A percentile compares a stretch with the other conserved stretches of the same genome.
Conservation (phyloP, 2,113 vertebrate genomes). For the Rhinolophus sinicus region DNA sequence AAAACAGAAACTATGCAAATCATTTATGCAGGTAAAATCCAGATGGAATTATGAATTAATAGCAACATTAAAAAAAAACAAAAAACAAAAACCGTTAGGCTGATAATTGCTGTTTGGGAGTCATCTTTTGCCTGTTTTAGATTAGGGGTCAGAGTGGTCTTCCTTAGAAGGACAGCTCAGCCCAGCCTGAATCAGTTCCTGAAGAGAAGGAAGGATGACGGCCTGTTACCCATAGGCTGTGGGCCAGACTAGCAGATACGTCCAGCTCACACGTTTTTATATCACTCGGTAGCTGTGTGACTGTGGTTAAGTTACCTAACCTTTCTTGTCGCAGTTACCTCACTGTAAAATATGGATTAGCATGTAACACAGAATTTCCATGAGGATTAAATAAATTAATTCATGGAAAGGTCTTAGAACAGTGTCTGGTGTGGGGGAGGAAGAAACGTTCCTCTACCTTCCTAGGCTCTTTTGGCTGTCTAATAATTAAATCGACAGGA, state of each 20-base stretch:
- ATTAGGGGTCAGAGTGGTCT: neutral
- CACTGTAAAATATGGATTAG: neutral
- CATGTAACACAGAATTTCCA: neutral
- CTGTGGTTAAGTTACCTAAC: neutral
- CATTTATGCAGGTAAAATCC: neutral
- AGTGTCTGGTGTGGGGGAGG: neutral
- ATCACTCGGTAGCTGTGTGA: neutral
- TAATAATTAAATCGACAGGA: neutral
- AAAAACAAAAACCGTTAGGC: neutral
- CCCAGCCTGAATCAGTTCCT: neutral
- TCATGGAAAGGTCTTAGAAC: neutral
- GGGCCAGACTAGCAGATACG: neutral
- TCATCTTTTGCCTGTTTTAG: neutral
- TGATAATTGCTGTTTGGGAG: neutral
- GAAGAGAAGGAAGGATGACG: neutral
- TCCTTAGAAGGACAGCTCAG: neutral
- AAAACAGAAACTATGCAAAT: neutral
- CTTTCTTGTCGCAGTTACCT: neutral
- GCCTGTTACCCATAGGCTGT: neutral
- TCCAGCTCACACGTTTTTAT: neutral
- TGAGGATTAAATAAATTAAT: constrained; percentile 15
- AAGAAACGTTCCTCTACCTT: neutral
- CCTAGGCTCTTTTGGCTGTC: neutral
- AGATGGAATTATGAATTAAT: neutral
- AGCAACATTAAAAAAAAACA: neutral